Base-by-base conservation (phyloP, 1,140 invertebrate species). In the Zaprionus taronus region DNA sequence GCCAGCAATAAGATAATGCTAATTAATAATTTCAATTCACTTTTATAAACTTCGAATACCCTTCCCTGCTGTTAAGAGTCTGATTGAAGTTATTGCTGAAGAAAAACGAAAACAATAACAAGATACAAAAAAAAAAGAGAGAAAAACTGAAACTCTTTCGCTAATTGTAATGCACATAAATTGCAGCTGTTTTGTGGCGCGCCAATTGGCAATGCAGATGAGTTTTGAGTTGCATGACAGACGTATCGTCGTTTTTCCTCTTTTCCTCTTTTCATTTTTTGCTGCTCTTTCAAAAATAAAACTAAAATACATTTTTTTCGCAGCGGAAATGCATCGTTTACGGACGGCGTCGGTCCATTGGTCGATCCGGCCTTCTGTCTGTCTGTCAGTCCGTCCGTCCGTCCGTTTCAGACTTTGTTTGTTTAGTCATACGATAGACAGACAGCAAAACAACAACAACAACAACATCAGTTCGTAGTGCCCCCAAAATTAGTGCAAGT, bases 281-380 rank as follows among this genome's bases (percentile, higher is more conserved):
- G 5, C 36, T 53, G 55, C 38, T 63, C 70, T 79, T 73, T 57
- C 71, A 56, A 72, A 58, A 80, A 65, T 58, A 77, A 73, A 69
- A 77, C 38, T 60, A 55, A 73, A 83, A 65, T 44, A 49, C 62
- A 73, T 72, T 77, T 81, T 60, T 77, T 83, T 71, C 58, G 67
- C 84, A 89, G 62, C 84, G 84, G 84, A 87, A 87, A 89, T 87
- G 84, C 84, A 87, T 87, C 84, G 79, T 89, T 89, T 87, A 70
- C 72, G 69, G 64, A 34, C 65, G 60, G 58, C 26, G 51, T 64
- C 77, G 36, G 72, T 77, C 49, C 64, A 58, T 68, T 55, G 66
- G 69, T 78, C 81, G 61, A 65, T 57, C 68, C 53, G 60, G 44
- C 62, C 63, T 65, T 69, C 66, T 31, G n/a, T 47, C 15, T 15